Percentiles rank a stretch among this genome's conserved stretches.
Conservation (phyloP, 2,888 invertebrate genomes). For the Dryocosmus kuriphilus region DNA sequence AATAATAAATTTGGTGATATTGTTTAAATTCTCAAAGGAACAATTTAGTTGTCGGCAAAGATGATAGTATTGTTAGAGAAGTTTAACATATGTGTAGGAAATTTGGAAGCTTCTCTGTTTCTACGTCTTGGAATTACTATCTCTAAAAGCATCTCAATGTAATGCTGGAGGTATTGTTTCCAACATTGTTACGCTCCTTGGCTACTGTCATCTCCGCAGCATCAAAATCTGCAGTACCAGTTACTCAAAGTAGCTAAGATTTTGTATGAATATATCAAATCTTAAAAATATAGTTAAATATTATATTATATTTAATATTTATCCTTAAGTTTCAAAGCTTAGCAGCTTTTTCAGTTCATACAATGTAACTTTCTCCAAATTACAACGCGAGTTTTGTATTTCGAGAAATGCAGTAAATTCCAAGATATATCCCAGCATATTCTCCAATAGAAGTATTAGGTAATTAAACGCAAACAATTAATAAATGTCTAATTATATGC, state of each 20-base stretch:
- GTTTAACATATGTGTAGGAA: not conserved
- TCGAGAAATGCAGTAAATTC: too few species aligned
- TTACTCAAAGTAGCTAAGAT: not conserved
- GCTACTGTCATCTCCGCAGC: not conserved
- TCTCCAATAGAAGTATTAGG: too few species aligned
- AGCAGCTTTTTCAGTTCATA: too few species aligned
- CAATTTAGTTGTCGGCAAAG: not conserved
- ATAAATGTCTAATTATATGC: too few species aligned
- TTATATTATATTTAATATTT: not conserved
- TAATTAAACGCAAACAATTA: too few species aligned
- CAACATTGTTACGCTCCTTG: not conserved
- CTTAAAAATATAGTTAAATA: not conserved
- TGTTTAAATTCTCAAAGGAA: not conserved
- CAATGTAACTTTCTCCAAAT: too few species aligned
- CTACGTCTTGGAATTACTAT: slow-evolving; percentile 11
- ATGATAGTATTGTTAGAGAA: not conserved
- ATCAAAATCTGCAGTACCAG: not conserved
- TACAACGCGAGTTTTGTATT: too few species aligned
- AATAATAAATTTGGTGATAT: not conserved
- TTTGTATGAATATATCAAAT: not conserved
- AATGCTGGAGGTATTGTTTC: not conserved
- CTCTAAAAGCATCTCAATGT: not conserved
- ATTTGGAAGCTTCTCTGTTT: slow-evolving; percentile 11
- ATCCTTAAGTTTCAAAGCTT: not conserved
- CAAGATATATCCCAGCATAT: too few species aligned